These are phyloP conservation scores for Nomia melanderi DNA, from an alignment of 1,140 invertebrate species.

Conservation along the genomic window DNA sequence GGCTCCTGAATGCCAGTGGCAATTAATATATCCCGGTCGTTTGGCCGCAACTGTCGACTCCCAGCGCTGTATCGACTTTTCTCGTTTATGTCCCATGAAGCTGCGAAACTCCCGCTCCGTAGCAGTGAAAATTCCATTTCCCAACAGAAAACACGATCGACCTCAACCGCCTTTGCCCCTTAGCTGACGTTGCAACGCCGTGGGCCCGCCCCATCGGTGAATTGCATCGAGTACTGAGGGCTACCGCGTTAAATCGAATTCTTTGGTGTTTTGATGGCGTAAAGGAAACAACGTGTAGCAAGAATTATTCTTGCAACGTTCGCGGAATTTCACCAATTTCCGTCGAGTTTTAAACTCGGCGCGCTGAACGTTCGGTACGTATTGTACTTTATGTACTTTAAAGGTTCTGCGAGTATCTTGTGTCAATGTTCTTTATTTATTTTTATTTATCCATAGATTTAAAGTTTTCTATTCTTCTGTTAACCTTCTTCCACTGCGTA, in stretches of 20 bases:
- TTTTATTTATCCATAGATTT: no score
- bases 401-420: no score
- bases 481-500: no score
- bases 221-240: conserved; percentile 29
- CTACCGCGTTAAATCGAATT: conserved; percentile 48
- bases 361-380: background rate
- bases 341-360: background rate
- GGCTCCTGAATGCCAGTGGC: conserved; percentile 33
- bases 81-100: conserved; percentile 62
- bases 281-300: conserved; percentile 12
- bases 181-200: conserved; percentile 43
- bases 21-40: conserved; percentile 58
- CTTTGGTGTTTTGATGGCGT: conserved; percentile 27
- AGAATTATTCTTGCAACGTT: conserved; percentile 18
- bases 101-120: conserved; percentile 46
- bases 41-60: conserved; percentile 55
- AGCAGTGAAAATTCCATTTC: conserved; percentile 62
- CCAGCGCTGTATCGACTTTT: conserved; percentile 57
- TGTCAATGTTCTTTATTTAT: no score
- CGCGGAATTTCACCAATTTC: background rate
- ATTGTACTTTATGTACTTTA: no score
- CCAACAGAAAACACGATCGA: conserved; percentile 45
- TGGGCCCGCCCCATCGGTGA: conserved; percentile 43
- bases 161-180: conserved; percentile 8
- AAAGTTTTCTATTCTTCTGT: no score